These are phyloP conservation scores for Centropus unirufus DNA, from an alignment of 2,113 vertebrate species.

Conservation along the genomic window DNA sequence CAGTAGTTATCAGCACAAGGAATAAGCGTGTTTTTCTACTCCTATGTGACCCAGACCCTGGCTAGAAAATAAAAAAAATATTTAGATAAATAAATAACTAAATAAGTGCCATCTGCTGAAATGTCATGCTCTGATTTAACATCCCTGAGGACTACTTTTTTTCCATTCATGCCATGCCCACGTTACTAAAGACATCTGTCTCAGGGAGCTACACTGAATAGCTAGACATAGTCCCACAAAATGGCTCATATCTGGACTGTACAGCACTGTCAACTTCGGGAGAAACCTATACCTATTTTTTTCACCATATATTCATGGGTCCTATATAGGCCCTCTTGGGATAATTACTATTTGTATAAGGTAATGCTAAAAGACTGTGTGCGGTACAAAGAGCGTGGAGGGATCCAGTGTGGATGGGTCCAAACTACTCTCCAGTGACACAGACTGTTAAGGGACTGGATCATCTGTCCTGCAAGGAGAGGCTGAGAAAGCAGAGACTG, in stretches of 20 bases:
- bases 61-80: background rate
- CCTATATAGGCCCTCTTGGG: background rate
- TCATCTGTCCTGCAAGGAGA: background rate
- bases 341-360: background rate
- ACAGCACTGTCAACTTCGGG: background rate
- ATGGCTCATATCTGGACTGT: background rate
- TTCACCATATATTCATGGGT: background rate
- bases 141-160: background rate
- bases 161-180: background rate
- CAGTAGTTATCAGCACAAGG: background rate
- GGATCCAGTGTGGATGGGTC: no score
- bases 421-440: background rate
- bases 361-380: background rate
- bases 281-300: background rate
- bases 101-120: constrained; percentile 2
- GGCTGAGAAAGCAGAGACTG: background rate
- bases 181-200: background rate
- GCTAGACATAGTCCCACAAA: background rate
- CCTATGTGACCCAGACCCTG: background rate
- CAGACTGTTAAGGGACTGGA: background rate
- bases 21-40: background rate
- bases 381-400: background rate
- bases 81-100: no score
- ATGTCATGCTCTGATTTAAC: background rate
- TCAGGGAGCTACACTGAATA: background rate